A percentile compares a stretch with the other conserved stretches of the same genome.
Conservation (phyloP, 2,113 vertebrate species). For the Notothenia rossii region DNA sequence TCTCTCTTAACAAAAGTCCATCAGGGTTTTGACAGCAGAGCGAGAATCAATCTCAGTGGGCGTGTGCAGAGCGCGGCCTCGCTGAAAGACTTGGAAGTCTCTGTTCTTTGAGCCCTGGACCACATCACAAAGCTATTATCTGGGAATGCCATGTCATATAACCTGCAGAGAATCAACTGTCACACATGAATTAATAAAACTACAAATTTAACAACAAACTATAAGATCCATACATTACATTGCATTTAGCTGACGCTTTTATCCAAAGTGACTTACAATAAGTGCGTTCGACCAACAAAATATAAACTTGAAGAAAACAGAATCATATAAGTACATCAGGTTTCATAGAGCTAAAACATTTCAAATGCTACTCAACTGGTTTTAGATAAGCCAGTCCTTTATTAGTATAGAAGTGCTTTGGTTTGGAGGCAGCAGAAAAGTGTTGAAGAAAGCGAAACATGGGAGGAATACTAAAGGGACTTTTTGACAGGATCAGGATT, state of each 20-base stretch:
- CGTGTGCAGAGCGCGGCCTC: neutral
- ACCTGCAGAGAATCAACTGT: constrained; percentile 11
- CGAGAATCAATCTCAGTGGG: constrained; percentile 46
- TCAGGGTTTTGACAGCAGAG: constrained; percentile 51
- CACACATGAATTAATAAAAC: neutral
- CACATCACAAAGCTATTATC: constrained; percentile 64
- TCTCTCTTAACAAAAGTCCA: constrained; percentile 41
- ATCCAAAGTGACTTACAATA: no score
- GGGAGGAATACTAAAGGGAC: constrained; percentile 16
- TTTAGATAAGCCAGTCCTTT: no score
- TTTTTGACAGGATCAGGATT: constrained; percentile 50
- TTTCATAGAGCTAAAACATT: no score
- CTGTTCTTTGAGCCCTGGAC: constrained; percentile 37
- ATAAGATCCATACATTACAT: neutral
- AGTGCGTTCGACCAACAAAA: no score
- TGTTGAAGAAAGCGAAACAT: constrained; percentile 27
- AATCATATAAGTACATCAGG: no score
- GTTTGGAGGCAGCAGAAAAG: constrained; percentile 2
- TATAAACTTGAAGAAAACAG: no score
- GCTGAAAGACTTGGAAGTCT: constrained; percentile 40
- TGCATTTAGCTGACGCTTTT: no score
- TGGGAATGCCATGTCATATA: constrained; percentile 20
- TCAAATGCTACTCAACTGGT: no score
- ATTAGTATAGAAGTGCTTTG: no score
- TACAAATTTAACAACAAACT: neutral